phyloP scores from a whole-genome alignment of 2,113 vertebrate genomes.

The Litocranius walleri region DNA sequence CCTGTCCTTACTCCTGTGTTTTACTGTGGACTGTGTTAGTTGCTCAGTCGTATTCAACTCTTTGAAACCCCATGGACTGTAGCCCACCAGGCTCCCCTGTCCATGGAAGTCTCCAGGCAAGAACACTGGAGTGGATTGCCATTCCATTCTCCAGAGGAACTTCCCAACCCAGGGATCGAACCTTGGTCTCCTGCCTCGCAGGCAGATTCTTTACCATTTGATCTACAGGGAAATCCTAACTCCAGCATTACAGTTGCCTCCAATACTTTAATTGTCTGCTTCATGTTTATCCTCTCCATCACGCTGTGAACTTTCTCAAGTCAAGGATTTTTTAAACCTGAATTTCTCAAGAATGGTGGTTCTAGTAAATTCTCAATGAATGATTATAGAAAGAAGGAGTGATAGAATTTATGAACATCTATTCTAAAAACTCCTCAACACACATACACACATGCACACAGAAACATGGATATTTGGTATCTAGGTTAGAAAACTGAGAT shows the following conservation, averaged over 20 bases:
- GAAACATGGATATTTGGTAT: not conserved
- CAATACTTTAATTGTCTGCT: not conserved
- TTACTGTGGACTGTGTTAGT: not conserved
- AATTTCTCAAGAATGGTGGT: not conserved
- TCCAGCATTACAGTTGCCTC: not conserved
- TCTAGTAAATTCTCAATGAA: not conserved
- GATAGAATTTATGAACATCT: not conserved
- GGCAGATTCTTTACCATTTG: not conserved
- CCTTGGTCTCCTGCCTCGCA: rapidly evolving
- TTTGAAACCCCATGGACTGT: not conserved
- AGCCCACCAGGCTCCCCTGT: not conserved
- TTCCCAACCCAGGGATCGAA: not conserved
- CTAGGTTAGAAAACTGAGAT: not conserved
- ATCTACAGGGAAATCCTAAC: not conserved
- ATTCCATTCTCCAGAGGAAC: not conserved
- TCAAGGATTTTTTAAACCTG: not conserved
- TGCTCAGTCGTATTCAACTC: rapidly evolving
- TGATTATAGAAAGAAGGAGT: not conserved
- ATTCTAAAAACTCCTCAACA: not conserved
- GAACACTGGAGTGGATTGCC: not conserved
- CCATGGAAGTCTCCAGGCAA: not conserved
- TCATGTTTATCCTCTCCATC: not conserved
- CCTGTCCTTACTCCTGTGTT: not conserved
- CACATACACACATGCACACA: not conserved
- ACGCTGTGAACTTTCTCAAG: not conserved